A percentile compares a stretch with the other conserved stretches of the same genome.
These are phyloP conservation scores for Delia radicum DNA, from an alignment of 1,140 invertebrate species.

Conservation along the genomic window DNA sequence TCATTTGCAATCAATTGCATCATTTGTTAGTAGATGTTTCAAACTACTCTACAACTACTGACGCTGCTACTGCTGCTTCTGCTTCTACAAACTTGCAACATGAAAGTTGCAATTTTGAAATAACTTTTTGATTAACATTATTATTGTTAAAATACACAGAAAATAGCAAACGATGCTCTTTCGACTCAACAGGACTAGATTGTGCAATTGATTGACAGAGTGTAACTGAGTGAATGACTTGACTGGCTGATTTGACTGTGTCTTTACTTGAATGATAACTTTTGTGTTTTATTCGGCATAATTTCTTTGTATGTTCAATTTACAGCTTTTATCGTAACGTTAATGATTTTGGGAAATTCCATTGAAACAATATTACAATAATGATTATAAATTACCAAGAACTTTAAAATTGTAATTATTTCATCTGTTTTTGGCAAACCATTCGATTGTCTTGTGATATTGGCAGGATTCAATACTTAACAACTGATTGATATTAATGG, in stretches of 20 bases:
- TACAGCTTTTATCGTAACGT: not conserved
- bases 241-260: not conserved
- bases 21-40: not conserved
- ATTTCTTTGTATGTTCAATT: not conserved
- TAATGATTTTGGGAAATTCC: not conserved
- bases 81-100: not conserved
- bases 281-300: no score
- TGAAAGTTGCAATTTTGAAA: not conserved
- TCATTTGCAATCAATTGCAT: not conserved
- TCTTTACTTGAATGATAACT: not conserved
- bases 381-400: no score
- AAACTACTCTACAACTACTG: no score
- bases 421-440: no score
- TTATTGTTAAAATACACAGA: not conserved
- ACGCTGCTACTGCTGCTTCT: not conserved
- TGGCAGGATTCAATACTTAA: no score
- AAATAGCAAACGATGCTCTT: not conserved
- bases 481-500: no score
- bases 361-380: no score
- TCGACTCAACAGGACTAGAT: not conserved
- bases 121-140: constrained; percentile 5
- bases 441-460: no score
- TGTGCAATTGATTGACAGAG: not conserved
- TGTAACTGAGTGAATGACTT: not conserved
- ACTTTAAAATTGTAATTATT: no score